Evolutionary conservation across 1,140 invertebrate species (phyloP).

Genomic region (Chlorops oryzae): DNA sequence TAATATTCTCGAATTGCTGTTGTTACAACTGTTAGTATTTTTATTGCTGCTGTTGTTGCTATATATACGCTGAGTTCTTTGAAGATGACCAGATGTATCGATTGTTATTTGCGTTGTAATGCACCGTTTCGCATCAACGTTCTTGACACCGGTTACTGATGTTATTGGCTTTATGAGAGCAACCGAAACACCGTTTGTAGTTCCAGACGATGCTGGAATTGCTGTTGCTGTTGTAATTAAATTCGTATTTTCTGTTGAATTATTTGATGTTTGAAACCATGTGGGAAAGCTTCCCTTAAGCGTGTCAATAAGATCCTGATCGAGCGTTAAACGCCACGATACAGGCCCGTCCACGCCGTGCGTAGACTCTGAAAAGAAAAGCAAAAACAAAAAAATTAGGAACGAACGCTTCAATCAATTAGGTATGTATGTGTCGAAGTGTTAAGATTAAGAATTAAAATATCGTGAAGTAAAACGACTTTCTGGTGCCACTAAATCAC

Average conservation of each 20-base stretch:
- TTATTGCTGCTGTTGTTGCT: background rate
- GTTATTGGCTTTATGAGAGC: background rate
- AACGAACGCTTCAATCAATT: too few species aligned
- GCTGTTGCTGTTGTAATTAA: slow-evolving; percentile 5
- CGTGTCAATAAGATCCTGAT: slow-evolving; percentile 83
- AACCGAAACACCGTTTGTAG: background rate
- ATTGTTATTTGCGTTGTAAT: slow-evolving; percentile 38
- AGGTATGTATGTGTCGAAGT: too few species aligned
- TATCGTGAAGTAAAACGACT: background rate
- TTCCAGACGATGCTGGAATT: background rate
- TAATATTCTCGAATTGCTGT: too few species aligned
- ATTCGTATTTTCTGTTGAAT: background rate
- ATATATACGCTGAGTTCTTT: background rate
- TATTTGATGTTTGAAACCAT: slow-evolving; percentile 66
- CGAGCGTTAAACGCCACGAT: slow-evolving; percentile 84
- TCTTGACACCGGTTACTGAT: background rate
- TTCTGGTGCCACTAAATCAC: background rate
- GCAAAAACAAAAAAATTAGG: slow-evolving; percentile 1
- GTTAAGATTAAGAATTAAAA: background rate
- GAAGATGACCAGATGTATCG: slow-evolving; percentile 25
- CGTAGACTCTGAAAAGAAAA: slow-evolving; percentile 64
- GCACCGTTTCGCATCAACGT: slow-evolving; percentile 13
- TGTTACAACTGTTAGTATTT: background rate
- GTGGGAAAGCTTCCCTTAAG: slow-evolving; percentile 83
- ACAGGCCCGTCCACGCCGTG: slow-evolving; percentile 71